Percentiles rank a stretch among this genome's conserved stretches.
These are phyloP conservation scores for Ichneumoninae sp. DNA, from an alignment of 2,888 invertebrate species.

Conservation along the genomic window DNA sequence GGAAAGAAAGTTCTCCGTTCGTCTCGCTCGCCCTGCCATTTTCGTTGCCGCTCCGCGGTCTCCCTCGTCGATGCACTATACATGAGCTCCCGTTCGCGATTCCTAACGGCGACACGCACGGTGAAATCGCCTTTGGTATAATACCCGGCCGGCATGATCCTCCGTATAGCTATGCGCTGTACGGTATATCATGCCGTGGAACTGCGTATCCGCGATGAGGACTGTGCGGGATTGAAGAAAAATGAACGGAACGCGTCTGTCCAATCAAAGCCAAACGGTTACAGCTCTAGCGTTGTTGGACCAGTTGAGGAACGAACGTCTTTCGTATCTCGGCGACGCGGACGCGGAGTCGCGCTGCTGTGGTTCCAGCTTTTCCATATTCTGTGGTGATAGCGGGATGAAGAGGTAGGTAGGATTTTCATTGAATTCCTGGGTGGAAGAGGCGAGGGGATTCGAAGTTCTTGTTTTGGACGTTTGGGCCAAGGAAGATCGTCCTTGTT, in stretches of 20 bases:
- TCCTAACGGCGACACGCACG: slow-evolving; percentile 32
- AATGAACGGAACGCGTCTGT: slow-evolving; percentile 21
- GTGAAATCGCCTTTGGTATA: slow-evolving; percentile 52
- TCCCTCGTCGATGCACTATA: slow-evolving; percentile 3
- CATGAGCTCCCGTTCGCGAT: slow-evolving; percentile 4
- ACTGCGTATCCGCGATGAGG: not conserved
- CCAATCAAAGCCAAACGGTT: slow-evolving; percentile 1
- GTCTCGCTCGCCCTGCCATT: not conserved
- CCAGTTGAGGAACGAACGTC: not conserved
- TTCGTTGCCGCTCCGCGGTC: not conserved
- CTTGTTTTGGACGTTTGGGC: too few relatives aligned
- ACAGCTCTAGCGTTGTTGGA: not conserved
- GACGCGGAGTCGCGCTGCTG: too few relatives aligned
- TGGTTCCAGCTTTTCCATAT: too few relatives aligned
- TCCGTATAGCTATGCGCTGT: not conserved
- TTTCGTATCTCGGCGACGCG: too few relatives aligned
- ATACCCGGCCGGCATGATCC: slow-evolving; percentile 4
- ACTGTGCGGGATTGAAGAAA: not conserved
- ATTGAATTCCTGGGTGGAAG: too few relatives aligned
- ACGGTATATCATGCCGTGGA: not conserved
- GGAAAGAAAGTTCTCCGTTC: slow-evolving; percentile 45
- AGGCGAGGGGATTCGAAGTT: too few relatives aligned
- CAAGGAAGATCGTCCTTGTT: too few relatives aligned
- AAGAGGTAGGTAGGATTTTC: too few relatives aligned
- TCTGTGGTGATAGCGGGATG: too few relatives aligned